phyloP scores from a whole-genome alignment of 1,140 invertebrate genomes.

The Plutomurus gul region DNA sequence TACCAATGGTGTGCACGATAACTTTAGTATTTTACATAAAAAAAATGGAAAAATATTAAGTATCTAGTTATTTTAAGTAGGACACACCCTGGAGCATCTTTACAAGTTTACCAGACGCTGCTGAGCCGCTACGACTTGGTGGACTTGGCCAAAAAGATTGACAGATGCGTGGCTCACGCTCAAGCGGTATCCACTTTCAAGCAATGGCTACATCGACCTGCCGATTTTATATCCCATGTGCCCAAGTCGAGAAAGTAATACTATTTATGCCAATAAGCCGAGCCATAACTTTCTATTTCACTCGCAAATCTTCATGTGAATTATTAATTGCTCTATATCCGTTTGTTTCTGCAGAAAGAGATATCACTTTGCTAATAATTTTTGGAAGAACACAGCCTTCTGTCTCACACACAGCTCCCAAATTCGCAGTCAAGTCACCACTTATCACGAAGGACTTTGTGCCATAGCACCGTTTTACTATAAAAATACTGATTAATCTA shows the following conservation, averaged over 20 bases:
- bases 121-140: neutral
- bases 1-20: conserved; percentile 34
- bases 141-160: neutral
- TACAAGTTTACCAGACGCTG: neutral
- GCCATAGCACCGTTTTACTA: conserved; percentile 1
- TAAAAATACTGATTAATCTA: conserved; percentile 15
- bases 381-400: conserved; percentile 19
- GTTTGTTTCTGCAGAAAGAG: conserved; percentile 25
- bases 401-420: conserved; percentile 1
- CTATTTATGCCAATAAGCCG: too few relatives aligned
- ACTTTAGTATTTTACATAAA: neutral
- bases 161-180: neutral
- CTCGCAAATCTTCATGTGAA: neutral
- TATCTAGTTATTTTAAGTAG: neutral
- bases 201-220: conserved; percentile 9
- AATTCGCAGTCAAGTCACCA: conserved; percentile 12
- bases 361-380: conserved; percentile 29
- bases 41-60: neutral
- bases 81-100: conserved; percentile 33
- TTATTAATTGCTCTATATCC: neutral
- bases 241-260: conserved; percentile 3
- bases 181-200: neutral
- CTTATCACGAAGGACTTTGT: neutral
- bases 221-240: neutral
- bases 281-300: neutral